Base-by-base conservation (phyloP, 2,113 vertebrate genomes). In the Chaenogobius annularis region DNA sequence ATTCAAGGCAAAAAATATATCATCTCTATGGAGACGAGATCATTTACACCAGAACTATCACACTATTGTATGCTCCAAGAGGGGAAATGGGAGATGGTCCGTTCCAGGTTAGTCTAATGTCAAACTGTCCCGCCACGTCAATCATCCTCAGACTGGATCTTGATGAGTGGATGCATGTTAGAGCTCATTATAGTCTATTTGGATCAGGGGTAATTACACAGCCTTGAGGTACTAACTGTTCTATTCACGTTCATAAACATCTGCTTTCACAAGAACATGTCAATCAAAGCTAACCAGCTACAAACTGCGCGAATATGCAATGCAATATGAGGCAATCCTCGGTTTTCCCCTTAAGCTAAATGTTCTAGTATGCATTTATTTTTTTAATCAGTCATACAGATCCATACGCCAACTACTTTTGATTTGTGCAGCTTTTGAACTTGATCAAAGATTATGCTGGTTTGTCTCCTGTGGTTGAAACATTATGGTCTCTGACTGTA, bases 281-380 rank as follows among this genome's bases (percentile, higher is more conserved):
- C 82, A 72, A 55, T 79, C 31, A 37, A 70, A 75, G 77, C 68
- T 80, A 76, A 54, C 66, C 69, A 70, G 67, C 81, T 81, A 54
- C 44, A 3, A 77, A 68, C 47, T 68, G 43, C 75, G 70, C 82
- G 84, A 85, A 78, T 37, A 66, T 81, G 50, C 50, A 54, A 72
- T 73, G 61, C 73, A 67, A 64, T 80, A 68, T 74, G 63, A 66
- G 2, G 70, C 59, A 43, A 31, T 31, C 26, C 26, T 52, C 56
- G 68, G 35, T 19, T 43, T 9, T 43, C 5, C 9, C 62, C 11
- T n/a, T 64, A 70, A 23, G 54, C 52, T 17, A 19, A 52, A n/a
- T 56, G 3, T 10, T 14, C 22, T 13, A 6, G 20, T 14, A 26
- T 23, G 20, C 12, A 0, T 55, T 55, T 22, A 14, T 23, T 58